These are phyloP conservation scores for Lampropteryx suffumata DNA, from an alignment of 2,888 invertebrate species.

Conservation along the genomic window DNA sequence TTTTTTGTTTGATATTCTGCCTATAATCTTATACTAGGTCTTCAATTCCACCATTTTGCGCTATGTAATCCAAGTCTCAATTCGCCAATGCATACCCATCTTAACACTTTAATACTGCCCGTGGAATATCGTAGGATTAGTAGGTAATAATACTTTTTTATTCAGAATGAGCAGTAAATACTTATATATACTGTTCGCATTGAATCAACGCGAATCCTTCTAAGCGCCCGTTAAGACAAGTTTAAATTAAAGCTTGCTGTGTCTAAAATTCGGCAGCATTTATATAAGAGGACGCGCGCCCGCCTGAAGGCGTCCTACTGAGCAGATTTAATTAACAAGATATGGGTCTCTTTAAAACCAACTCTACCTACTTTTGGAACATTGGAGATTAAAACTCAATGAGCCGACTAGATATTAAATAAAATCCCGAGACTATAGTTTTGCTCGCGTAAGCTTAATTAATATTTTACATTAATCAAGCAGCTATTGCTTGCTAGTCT, in stretches of 20 bases:
- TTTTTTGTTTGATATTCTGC: too few species aligned
- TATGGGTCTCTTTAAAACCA: conserved; percentile 79
- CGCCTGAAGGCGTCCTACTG: conserved; percentile 71
- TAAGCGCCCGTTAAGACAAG: conserved; percentile 64
- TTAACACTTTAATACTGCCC: too few species aligned
- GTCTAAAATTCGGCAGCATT: conserved; percentile 74
- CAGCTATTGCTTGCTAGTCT: too few species aligned
- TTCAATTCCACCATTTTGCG: too few species aligned
- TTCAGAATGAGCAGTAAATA: too few species aligned
- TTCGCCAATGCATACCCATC: too few species aligned
- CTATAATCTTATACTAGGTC: too few species aligned
- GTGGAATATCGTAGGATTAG: too few species aligned
- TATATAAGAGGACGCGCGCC: conserved; percentile 53
- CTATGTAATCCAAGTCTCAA: too few species aligned
- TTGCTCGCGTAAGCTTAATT: conserved; percentile 44
- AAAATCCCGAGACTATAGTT: conserved; percentile 55
- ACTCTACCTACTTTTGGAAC: conserved; percentile 74
- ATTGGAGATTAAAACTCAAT: conserved; percentile 77
- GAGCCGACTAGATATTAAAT: conserved; percentile 66
- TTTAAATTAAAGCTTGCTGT: conserved; percentile 74
- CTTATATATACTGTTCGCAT: conserved; percentile 43
- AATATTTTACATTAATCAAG: conserved; percentile 33
- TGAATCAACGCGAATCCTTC: conserved; percentile 58
- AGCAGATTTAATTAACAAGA: conserved; percentile 82
- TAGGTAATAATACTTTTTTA: too few species aligned